phyloP scores from a whole-genome alignment of 2,113 vertebrate species.

The Lanius ludovicianus region DNA sequence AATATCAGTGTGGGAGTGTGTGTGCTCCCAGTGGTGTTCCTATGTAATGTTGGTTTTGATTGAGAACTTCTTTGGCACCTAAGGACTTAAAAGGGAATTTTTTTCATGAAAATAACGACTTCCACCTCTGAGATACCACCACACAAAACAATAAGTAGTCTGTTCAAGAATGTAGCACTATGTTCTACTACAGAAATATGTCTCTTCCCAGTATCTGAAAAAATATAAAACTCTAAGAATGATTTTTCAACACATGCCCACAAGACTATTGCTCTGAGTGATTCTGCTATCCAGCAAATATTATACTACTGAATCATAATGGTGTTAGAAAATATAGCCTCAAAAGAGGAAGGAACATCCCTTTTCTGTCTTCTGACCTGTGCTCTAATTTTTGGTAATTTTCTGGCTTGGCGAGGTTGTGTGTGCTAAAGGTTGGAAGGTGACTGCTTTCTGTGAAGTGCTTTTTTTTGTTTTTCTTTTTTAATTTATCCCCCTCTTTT shows the following conservation, averaged over 20 bases:
- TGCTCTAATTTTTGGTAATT: neutral
- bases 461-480: neutral
- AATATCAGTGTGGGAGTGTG: fast-evolving
- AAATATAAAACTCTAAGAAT: neutral
- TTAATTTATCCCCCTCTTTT: neutral
- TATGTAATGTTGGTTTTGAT: neutral
- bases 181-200: neutral
- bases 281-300: neutral
- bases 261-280: neutral
- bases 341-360: neutral
- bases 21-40: neutral
- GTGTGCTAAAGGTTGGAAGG: neutral
- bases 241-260: neutral
- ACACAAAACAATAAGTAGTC: neutral
- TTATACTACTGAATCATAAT: neutral
- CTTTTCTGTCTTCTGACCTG: constrained; percentile 30
- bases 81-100: too few relatives aligned
- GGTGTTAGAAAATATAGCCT: neutral
- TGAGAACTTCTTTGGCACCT: neutral
- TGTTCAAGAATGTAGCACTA: neutral
- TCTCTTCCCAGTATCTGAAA: neutral
- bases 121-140: neutral
- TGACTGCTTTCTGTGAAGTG: neutral
- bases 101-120: neutral
- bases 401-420: neutral